A percentile compares a stretch with the other conserved stretches of the same genome.
These are phyloP conservation scores for Pseudomyrmex concolor DNA, from an alignment of 1,140 invertebrate species.

Conservation along the genomic window DNA sequence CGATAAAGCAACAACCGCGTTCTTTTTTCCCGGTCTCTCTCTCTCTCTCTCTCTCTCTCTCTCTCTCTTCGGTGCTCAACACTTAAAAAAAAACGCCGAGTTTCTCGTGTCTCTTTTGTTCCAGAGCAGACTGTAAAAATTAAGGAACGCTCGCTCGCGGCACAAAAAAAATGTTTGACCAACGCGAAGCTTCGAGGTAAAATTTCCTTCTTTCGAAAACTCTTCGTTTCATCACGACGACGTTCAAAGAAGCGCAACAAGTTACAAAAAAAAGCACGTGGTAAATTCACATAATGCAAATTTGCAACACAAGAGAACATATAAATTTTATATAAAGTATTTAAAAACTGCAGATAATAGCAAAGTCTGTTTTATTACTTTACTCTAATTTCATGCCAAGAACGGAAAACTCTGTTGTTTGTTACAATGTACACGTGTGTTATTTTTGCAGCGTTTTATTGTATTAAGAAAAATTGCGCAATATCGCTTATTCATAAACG, in stretches of 20 bases:
- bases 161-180: not conserved
- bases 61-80: not conserved
- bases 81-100: not conserved
- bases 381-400: too few relatives aligned
- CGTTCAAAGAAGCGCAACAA: too few relatives aligned
- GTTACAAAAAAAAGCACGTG: too few relatives aligned
- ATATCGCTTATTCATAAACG: slow-evolving; percentile 65
- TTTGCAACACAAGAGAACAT: too few relatives aligned
- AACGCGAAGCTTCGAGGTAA: not conserved
- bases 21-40: slow-evolving; percentile 20
- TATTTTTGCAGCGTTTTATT: not conserved
- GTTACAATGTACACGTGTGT: not conserved
- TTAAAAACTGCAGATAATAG: too few relatives aligned
- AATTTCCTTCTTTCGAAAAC: slow-evolving; percentile 13
- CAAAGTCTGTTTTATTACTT: too few relatives aligned
- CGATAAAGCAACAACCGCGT: slow-evolving; percentile 17
- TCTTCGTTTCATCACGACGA: not conserved
- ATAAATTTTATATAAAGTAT: not conserved
- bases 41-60: too few relatives aligned
- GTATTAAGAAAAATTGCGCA: slow-evolving; percentile 7
- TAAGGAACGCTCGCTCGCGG: not conserved
- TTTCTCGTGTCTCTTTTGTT: not conserved
- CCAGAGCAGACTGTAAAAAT: not conserved
- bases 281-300: too few relatives aligned
- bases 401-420: not conserved